phyloP scores from a whole-genome alignment of 2,113 vertebrate species.

The Mustela lutreola region DNA sequence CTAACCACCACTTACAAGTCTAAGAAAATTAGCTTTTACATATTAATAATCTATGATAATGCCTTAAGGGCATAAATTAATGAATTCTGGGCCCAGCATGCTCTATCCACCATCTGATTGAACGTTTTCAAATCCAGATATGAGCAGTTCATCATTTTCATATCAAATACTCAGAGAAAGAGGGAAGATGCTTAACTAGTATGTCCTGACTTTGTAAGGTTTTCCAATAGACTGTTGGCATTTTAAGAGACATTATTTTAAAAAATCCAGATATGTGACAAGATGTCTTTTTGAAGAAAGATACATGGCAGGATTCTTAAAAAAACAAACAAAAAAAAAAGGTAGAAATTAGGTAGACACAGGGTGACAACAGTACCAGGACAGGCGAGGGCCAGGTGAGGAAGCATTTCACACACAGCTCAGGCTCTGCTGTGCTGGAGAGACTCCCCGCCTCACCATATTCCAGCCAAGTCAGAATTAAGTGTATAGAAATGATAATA shows the following conservation, averaged over 20 bases:
- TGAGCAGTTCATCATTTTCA: slow-evolving; percentile 48
- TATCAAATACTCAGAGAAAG: slow-evolving; percentile 55
- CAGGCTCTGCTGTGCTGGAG: too few species aligned
- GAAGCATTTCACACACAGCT: background rate
- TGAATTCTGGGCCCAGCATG: slow-evolving; percentile 70
- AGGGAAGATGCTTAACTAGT: background rate
- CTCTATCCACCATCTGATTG: slow-evolving; percentile 50
- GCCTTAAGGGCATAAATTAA: slow-evolving; percentile 70
- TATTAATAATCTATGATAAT: slow-evolving; percentile 79
- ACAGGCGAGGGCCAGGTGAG: background rate
- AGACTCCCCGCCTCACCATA: background rate
- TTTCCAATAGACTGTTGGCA: slow-evolving; percentile 13
- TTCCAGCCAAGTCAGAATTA: background rate
- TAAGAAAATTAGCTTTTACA: slow-evolving; percentile 71
- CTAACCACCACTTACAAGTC: slow-evolving; percentile 65
- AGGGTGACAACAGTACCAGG: background rate
- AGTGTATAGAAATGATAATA: background rate
- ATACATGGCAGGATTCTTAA: background rate
- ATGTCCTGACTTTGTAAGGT: slow-evolving; percentile 8
- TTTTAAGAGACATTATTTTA: slow-evolving; percentile 37
- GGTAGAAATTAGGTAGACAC: background rate
- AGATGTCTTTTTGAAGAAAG: slow-evolving; percentile 42
- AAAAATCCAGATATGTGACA: background rate
- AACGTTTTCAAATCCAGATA: slow-evolving; percentile 54
- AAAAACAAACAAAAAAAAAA: background rate